Evolutionary conservation across 2,113 vertebrate genomes (phyloP).

Genomic region (Phylloscopus trochiloides): DNA sequence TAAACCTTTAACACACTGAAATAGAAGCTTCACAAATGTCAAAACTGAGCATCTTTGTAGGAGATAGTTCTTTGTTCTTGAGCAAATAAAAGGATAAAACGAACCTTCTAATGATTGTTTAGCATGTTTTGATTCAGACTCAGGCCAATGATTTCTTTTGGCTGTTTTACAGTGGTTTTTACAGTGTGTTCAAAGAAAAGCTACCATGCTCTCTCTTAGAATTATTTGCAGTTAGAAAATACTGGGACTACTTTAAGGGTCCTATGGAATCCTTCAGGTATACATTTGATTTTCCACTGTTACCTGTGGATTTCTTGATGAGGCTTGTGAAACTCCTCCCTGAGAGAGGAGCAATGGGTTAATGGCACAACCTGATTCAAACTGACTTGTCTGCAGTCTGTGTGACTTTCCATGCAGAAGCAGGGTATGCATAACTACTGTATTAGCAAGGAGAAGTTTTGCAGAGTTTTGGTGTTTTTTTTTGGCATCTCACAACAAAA

Average conservation of each 20-base stretch:
- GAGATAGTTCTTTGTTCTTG: neutral
- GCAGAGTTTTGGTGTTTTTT: neutral
- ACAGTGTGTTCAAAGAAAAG: neutral
- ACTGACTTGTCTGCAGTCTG: neutral
- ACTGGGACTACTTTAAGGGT: neutral
- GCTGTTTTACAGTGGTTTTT: neutral
- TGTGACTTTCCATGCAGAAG: neutral
- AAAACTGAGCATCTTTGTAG: neutral
- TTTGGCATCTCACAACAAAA: neutral
- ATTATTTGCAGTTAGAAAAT: neutral
- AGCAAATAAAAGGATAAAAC: neutral
- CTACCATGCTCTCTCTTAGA: fast-evolving
- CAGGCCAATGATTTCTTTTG: neutral
- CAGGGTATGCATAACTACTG: fast-evolving
- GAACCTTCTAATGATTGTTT: neutral
- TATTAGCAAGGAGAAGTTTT: neutral
- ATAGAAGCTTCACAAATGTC: neutral
- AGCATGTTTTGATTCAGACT: neutral
- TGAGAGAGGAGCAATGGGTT: neutral
- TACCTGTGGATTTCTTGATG: neutral
- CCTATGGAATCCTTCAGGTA: neutral
- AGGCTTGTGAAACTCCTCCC: neutral
- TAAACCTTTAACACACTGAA: neutral
- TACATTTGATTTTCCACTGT: neutral
- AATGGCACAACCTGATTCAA: neutral